These are phyloP conservation scores for Ptilonorhynchus violaceus DNA, from an alignment of 2,113 vertebrate species.

Conservation along the genomic window DNA sequence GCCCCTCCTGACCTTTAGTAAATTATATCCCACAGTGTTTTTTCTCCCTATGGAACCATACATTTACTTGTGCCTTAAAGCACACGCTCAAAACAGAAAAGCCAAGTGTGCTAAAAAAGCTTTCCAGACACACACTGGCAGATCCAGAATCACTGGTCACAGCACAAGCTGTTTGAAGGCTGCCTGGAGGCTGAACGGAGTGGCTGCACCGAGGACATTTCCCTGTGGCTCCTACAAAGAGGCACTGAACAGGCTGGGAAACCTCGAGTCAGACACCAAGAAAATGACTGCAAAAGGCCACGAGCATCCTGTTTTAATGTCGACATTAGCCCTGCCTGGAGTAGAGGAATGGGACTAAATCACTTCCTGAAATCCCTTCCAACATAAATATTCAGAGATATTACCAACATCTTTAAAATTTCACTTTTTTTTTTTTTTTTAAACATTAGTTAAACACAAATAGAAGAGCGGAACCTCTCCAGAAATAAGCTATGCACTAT, in stretches of 20 bases:
- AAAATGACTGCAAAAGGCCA: neutral
- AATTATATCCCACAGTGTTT: neutral
- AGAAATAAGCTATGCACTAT: neutral
- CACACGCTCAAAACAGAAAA: neutral
- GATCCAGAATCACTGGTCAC: neutral
- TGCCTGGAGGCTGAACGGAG: neutral
- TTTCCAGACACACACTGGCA: neutral
- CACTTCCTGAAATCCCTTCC: conserved; percentile 19
- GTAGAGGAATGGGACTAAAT: neutral
- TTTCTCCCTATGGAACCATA: neutral
- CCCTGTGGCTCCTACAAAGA: neutral
- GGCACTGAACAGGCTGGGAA: neutral
- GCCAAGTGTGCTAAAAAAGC: neutral
- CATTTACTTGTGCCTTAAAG: neutral
- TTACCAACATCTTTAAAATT: neutral
- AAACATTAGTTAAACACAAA: neutral
- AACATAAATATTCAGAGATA: conserved; percentile 17
- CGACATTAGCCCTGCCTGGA: neutral
- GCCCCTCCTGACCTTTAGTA: neutral
- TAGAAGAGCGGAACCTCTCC: neutral
- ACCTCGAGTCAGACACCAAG: neutral
- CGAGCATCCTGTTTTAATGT: neutral
- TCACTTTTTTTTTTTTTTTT: neutral
- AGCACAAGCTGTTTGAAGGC: neutral
- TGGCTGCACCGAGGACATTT: neutral